Percentiles rank a stretch among this genome's conserved stretches.
Evolutionary conservation across 2,888 invertebrate genomes (phyloP).

Genomic region (Calliopum simillimum): DNA sequence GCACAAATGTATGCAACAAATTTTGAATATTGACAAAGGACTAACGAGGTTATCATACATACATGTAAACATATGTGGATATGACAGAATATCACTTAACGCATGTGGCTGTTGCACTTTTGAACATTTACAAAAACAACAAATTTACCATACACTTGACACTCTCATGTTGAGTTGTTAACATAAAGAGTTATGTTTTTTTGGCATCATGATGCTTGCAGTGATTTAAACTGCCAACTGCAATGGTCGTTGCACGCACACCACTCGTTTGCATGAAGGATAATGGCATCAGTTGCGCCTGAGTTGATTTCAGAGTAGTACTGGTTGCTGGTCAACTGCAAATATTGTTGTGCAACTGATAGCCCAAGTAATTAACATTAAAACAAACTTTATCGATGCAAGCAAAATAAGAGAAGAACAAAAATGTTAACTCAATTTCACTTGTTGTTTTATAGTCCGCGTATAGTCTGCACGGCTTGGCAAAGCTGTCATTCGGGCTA

Average conservation of each 20-base stretch:
- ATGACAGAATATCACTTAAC: conserved; percentile 29
- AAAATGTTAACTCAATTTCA: conserved; percentile 55
- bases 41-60: conserved; percentile 14
- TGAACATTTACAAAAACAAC: conserved; percentile 10
- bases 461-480: background rate
- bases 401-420: background rate
- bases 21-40: conserved; percentile 32
- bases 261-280: conserved; percentile 4
- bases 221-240: conserved; percentile 22
- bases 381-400: conserved; percentile 35
- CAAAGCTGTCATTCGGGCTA: background rate
- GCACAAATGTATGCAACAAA: conserved; percentile 41
- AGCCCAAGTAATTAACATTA: conserved; percentile 43
- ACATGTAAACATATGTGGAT: background rate
- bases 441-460: conserved; percentile 40
- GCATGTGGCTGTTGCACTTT: conserved; percentile 30
- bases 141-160: background rate
- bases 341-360: conserved; percentile 40
- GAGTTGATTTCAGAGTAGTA: conserved; percentile 20
- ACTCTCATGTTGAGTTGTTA: conserved; percentile 25
- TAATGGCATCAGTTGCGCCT: conserved; percentile 35
- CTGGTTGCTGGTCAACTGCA: background rate
- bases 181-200: conserved; percentile 33
- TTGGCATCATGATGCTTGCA: conserved; percentile 4
- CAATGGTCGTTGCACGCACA: background rate